A percentile compares a stretch with the other conserved stretches of the same genome.
phyloP scores from a whole-genome alignment of 2,113 vertebrate species.

The Pampusana beccarii region DNA sequence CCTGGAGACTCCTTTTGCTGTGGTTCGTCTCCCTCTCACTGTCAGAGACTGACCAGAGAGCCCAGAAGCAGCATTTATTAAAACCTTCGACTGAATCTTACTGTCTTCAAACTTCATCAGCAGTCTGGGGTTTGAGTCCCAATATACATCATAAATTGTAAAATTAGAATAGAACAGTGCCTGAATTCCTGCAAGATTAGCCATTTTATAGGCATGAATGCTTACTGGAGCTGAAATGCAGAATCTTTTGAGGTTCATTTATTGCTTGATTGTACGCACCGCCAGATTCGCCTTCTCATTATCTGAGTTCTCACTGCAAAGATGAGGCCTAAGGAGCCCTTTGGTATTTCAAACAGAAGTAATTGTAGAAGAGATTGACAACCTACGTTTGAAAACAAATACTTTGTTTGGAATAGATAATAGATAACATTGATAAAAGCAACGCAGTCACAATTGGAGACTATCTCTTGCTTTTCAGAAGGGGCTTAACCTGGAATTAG shows the following conservation, averaged over 20 bases:
- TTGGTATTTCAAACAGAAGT: slow-evolving; percentile 53
- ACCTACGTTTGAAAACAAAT: neutral
- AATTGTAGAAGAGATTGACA: slow-evolving; percentile 51
- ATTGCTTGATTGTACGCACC: slow-evolving; percentile 12
- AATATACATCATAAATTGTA: neutral
- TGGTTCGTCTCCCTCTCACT: neutral
- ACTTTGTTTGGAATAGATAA: slow-evolving; percentile 23
- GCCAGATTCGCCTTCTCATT: slow-evolving; percentile 7
- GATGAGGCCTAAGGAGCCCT: slow-evolving; percentile 40
- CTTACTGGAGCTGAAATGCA: slow-evolving; percentile 30
- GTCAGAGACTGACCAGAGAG: neutral
- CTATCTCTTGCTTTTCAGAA: neutral
- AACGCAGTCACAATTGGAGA: neutral
- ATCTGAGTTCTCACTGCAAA: slow-evolving; percentile 38
- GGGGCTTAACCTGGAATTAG: neutral
- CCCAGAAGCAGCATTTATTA: neutral
- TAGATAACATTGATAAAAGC: slow-evolving; percentile 3
- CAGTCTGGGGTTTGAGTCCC: neutral
- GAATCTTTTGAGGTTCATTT: slow-evolving; percentile 63
- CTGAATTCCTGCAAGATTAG: slow-evolving; percentile 38
- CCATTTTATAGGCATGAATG: slow-evolving; percentile 20
- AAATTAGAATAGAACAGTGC: neutral
- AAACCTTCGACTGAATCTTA: neutral
- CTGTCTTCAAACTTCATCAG: neutral
- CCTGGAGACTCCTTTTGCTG: neutral